These are phyloP conservation scores for Dendrocincla tyrannina DNA, from an alignment of 2,797 vertebrate genomes.

Conservation along the genomic window DNA sequence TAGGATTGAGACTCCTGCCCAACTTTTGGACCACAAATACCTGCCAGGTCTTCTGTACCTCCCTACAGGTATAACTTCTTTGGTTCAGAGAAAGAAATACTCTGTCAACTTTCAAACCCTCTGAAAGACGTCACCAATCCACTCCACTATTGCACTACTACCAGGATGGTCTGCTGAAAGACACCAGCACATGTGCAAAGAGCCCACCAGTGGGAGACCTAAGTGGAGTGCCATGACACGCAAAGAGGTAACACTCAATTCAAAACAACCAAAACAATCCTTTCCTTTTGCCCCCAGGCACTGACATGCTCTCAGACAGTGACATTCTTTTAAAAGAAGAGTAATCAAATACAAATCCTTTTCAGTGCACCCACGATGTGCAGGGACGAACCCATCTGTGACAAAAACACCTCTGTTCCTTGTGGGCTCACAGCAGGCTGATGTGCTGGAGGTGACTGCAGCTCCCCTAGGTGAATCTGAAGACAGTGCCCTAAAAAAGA, in stretches of 20 bases:
- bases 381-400: not conserved
- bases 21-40: not conserved
- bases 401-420: not conserved
- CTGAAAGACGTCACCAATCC: not conserved
- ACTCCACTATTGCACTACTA: not conserved
- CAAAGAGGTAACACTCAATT: not conserved
- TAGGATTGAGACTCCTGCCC: not conserved
- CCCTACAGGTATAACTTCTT: not conserved
- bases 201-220: not conserved
- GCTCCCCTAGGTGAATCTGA: not conserved
- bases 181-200: accelerated
- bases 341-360: conserved; percentile 1
- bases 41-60: not conserved
- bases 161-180: not conserved
- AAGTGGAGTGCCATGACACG: not conserved
- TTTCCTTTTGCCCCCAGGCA: not conserved
- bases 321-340: conserved; percentile 2
- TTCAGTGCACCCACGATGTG: accelerated
- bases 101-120: not conserved
- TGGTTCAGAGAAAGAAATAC: not conserved
- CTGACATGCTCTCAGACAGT: not conserved
- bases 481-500: not conserved
- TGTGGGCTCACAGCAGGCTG: not conserved
- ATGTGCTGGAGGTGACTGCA: not conserved
- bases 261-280: not conserved